Conservation (phyloP, 2,113 vertebrate genomes). For the Phrynocephalus versicolor region DNA sequence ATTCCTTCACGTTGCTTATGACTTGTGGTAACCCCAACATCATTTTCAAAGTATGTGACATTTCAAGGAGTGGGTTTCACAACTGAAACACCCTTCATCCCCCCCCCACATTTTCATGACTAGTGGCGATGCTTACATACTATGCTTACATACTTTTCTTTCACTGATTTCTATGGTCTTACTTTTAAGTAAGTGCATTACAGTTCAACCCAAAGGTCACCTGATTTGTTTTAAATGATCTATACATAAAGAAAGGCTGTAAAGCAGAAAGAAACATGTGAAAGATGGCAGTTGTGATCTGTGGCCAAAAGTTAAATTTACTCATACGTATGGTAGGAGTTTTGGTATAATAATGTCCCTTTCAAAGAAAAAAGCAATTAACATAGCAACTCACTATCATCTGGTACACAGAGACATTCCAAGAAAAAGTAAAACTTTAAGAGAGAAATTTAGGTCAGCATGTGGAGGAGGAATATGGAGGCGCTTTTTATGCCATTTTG, state of each 20-base stretch:
- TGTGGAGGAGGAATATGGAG: slow-evolving; percentile 77
- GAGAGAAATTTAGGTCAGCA: slow-evolving; percentile 82
- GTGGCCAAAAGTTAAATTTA: slow-evolving; percentile 71
- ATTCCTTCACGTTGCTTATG: too few relatives aligned
- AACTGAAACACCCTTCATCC: too few relatives aligned
- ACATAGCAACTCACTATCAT: slow-evolving; percentile 77
- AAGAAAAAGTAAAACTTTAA: slow-evolving; percentile 80
- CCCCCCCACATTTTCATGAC: too few relatives aligned
- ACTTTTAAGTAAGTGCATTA: background rate
- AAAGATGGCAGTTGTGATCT: slow-evolving; percentile 61
- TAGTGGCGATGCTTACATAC: background rate
- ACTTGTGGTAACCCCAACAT: too few relatives aligned
- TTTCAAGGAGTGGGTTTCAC: too few relatives aligned
- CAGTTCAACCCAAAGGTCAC: slow-evolving; percentile 26
- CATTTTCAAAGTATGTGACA: too few relatives aligned
- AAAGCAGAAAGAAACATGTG: slow-evolving; percentile 60
- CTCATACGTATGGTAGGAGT: slow-evolving; percentile 76
- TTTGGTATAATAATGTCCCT: slow-evolving; percentile 76
- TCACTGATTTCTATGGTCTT: background rate
- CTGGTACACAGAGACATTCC: slow-evolving; percentile 77
- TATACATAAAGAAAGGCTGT: slow-evolving; percentile 44
- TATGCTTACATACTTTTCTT: background rate
- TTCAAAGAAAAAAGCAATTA: slow-evolving; percentile 77
- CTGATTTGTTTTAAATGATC: slow-evolving; percentile 45
- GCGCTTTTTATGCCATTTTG: slow-evolving; percentile 72